Percentiles rank a stretch among this genome's conserved stretches.
phyloP scores from a whole-genome alignment of 2,888 invertebrate species.

The Clepsis dumicolana region DNA sequence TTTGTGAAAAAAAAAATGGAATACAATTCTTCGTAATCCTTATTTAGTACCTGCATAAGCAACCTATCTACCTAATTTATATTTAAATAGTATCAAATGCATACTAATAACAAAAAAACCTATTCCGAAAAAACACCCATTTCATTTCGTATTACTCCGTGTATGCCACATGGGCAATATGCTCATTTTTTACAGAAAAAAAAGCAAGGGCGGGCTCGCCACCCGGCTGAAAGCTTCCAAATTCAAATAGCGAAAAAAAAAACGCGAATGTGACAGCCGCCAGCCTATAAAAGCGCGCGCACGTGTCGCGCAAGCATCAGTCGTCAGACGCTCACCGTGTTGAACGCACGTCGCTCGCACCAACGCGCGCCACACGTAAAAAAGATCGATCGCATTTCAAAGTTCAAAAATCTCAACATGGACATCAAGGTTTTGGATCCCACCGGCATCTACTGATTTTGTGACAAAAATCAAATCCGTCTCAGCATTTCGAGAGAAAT shows the following conservation, averaged over 20 bases:
- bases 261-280: constrained; percentile 75
- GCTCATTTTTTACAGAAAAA: constrained; percentile 45
- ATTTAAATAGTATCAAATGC: background rate
- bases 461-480: constrained; percentile 26
- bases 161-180: constrained; percentile 35
- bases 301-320: constrained; percentile 77
- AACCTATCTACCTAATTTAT: background rate
- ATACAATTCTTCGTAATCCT: no score
- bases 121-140: background rate
- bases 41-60: background rate
- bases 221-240: constrained; percentile 84
- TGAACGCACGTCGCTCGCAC: constrained; percentile 67
- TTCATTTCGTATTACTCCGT: constrained; percentile 15
- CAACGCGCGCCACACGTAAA: constrained; percentile 74
- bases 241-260: constrained; percentile 83
- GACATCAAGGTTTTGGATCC: constrained; percentile 81
- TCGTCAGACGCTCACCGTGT: constrained; percentile 65
- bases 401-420: constrained; percentile 65
- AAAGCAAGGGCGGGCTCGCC: constrained; percentile 77
- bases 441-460: constrained; percentile 74
- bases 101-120: background rate
- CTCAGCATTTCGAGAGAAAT: constrained; percentile 6
- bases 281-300: constrained; percentile 75
- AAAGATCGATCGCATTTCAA: constrained; percentile 78
- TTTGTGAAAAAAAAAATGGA: background rate